Conservation (phyloP, 1,140 invertebrate genomes). For the Drosophila santomea region DNA sequence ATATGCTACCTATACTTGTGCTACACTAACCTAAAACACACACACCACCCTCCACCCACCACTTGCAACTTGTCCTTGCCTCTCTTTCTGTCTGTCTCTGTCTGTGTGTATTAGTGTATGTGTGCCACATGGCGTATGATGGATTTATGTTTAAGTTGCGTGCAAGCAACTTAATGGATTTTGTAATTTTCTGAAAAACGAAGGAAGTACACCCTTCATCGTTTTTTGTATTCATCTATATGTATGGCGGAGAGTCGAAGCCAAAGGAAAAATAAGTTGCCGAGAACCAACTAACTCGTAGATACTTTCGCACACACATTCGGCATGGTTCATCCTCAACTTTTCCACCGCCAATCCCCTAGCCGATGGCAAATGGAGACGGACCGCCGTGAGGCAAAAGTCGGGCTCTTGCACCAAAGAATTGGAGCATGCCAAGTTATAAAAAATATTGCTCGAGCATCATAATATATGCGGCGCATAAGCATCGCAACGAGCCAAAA, state of each 20-base stretch:
- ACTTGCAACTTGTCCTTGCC: slow-evolving; percentile 32
- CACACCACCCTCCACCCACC: neutral
- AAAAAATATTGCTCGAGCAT: slow-evolving; percentile 76
- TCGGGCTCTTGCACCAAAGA: slow-evolving; percentile 64
- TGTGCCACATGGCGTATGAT: slow-evolving; percentile 80
- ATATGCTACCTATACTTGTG: slow-evolving; percentile 5
- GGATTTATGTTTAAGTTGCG: slow-evolving; percentile 83
- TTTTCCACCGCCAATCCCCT: slow-evolving; percentile 9
- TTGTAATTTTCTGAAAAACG: slow-evolving; percentile 71
- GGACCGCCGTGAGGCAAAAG: slow-evolving; percentile 40
- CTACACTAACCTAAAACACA: neutral
- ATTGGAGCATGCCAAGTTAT: slow-evolving; percentile 80
- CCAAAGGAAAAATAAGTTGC: slow-evolving; percentile 46
- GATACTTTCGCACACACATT: slow-evolving; percentile 43
- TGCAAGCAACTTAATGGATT: slow-evolving; percentile 83
- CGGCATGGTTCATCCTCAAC: slow-evolving; percentile 48
- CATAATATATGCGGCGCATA: slow-evolving; percentile 78
- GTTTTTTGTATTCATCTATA: slow-evolving; percentile 16
- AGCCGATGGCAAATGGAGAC: slow-evolving; percentile 45
- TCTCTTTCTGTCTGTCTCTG: slow-evolving; percentile 9
- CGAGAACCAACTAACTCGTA: slow-evolving; percentile 65
- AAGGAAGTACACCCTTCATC: slow-evolving; percentile 34
- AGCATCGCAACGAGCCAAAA: slow-evolving; percentile 65
- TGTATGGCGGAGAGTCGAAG: slow-evolving; percentile 42
- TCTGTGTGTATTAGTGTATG: slow-evolving; percentile 6